Base-by-base conservation (phyloP, 2,888 invertebrate genomes). In the Nomada ferruginata region DNA sequence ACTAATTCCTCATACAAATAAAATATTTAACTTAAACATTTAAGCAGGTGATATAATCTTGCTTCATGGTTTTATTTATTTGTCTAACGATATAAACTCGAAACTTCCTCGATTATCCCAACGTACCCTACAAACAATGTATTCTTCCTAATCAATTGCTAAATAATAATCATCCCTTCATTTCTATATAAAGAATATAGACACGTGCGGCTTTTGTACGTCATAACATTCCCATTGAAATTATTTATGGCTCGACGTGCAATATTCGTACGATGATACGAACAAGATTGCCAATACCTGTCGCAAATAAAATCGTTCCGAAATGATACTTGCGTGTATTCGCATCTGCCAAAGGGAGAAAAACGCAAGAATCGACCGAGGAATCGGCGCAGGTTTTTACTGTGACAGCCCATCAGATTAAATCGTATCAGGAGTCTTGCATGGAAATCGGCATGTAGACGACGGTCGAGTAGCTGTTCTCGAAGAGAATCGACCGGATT, bases 401-500 rank as follows among this genome's bases (percentile, higher is more conserved):
- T 29, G 42, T 15, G 68, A 53, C 68, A 61, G 36, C 23, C 50
- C 52, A 68, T 75, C 61, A 68, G 68, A 75, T 75, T 75, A 75
- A 75, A 75, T 23, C 69, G 60, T 69, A 68, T 68, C 60, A 7
- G 26, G 53, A 53, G 60, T n/a, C 10, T 42, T n/a, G 52, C 36
- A 74, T 74, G 59, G 68, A 66, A 74, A 74, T 74, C 52, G 55
- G 29, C 52, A 11, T 26, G 59, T 42, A 20, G 52, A 36, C 52
- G 71, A 61, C 9, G 55, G 13, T 15, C 2, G 20, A 11, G 50
- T 11, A 29, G 15, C 60, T 20, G 36, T 65, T 59, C 13, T 42
- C 52, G 23, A 60, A 42, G n/a, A n/a, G 59, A 52, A 60, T 74
- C 74, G 52, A 60, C 65, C n/a, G 42, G 75, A 68, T 75, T 75